Percentiles rank a stretch among this genome's conserved stretches.
Conservation (phyloP, 92 coral and sea anemone species). For the Ricordea florida region DNA sequence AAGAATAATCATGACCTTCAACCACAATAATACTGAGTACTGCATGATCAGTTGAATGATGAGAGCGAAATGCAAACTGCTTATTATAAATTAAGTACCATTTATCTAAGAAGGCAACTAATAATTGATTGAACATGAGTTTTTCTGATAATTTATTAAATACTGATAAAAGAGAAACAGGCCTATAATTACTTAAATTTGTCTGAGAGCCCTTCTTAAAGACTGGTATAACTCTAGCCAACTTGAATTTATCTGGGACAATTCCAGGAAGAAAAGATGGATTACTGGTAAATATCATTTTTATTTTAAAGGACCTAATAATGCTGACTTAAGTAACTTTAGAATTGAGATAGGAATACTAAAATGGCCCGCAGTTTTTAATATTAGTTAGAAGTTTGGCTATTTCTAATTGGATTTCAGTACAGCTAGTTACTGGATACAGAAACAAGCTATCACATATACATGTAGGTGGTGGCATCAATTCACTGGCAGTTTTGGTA, state of each 20-base stretch:
- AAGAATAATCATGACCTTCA: constrained; percentile 13
- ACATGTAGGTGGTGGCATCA: too few species aligned
- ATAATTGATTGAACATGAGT: not conserved
- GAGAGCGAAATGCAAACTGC: not conserved
- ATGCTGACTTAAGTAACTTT: too few species aligned
- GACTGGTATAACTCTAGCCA: constrained; percentile 6
- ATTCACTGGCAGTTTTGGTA: too few species aligned
- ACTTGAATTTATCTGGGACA: not conserved
- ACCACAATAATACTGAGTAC: constrained; percentile 4
- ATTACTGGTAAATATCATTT: too few species aligned
- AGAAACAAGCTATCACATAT: too few species aligned
- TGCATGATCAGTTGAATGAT: constrained; percentile 15
- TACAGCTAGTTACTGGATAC: too few species aligned
- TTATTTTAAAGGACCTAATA: too few species aligned
- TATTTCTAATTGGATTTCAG: too few species aligned
- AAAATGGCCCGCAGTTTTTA: too few species aligned
- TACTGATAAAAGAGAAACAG: not conserved
- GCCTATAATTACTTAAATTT: constrained; percentile 3
- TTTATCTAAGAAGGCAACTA: not conserved
- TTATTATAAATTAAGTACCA: not conserved
- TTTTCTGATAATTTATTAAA: not conserved
- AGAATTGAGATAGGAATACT: too few species aligned
- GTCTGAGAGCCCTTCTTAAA: not conserved
- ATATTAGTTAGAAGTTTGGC: too few species aligned
- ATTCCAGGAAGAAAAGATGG: not conserved